A percentile compares a stretch with the other conserved stretches of the same genome.
These are phyloP conservation scores for Idaea aversata DNA, from an alignment of 2,888 invertebrate species.

Conservation along the genomic window DNA sequence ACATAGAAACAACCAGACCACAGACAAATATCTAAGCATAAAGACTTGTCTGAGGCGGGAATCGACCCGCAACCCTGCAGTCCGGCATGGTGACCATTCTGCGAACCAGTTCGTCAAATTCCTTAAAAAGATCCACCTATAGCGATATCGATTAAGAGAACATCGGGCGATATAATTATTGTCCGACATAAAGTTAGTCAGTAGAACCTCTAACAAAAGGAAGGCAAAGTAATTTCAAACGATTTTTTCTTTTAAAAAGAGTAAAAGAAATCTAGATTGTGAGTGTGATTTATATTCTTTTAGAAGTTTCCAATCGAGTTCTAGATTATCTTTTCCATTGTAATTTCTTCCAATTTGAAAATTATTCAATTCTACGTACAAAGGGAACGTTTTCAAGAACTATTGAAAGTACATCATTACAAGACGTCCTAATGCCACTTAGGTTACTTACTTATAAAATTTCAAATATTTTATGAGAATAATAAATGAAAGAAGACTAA, in stretches of 20 bases:
- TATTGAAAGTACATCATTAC: not conserved
- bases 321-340: not conserved
- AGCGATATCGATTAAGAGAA: no score
- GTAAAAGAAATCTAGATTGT: conserved; percentile 2
- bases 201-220: not conserved
- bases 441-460: not conserved
- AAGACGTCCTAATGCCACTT: not conserved
- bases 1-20: no score
- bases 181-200: not conserved
- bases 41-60: no score
- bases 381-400: not conserved
- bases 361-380: not conserved
- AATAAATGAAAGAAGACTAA: not conserved
- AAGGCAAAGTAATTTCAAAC: not conserved
- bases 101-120: no score
- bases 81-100: no score
- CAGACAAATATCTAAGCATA: no score
- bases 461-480: not conserved
- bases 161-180: not conserved
- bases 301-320: not conserved
- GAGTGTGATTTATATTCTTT: not conserved
- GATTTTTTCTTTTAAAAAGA: conserved; percentile 4
- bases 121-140: no score
- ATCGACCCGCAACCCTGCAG: no score
- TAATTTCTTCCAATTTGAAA: not conserved